Conservation (phyloP, 2,888 invertebrate genomes). For the Drosophila yooni region DNA sequence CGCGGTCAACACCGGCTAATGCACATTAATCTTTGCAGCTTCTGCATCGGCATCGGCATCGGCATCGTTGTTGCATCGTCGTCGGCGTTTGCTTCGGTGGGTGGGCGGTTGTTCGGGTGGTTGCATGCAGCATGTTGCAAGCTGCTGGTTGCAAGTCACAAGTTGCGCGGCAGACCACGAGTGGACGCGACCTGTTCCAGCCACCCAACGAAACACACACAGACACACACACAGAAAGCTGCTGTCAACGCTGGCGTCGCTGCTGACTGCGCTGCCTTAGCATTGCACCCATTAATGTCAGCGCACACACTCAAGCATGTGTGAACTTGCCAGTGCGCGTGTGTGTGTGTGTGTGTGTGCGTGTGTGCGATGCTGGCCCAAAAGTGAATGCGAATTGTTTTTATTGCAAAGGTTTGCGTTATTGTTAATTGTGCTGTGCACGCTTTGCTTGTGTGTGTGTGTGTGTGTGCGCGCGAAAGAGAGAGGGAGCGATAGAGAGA, state of each 20-base stretch:
- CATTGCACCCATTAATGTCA: constrained; percentile 75
- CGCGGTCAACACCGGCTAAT: constrained; percentile 64
- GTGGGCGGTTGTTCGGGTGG: constrained; percentile 47
- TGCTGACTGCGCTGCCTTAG: constrained; percentile 50
- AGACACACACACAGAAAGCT: constrained; percentile 20
- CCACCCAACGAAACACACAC: constrained; percentile 14
- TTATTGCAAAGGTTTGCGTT: constrained; percentile 65
- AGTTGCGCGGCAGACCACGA: constrained; percentile 40
- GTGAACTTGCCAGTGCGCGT: constrained; percentile 5
- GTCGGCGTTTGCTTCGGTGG: constrained; percentile 20
- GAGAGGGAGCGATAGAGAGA: constrained; percentile 3
- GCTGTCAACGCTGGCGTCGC: constrained; percentile 46
- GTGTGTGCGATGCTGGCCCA: constrained; percentile 46
- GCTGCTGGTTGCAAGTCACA: constrained; percentile 42
- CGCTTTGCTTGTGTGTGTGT: constrained; percentile 15
- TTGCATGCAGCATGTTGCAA: constrained; percentile 31
- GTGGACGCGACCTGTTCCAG: constrained; percentile 47
- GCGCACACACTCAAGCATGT: constrained; percentile 62
- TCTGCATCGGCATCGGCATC: constrained; percentile 5
- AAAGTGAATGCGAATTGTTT: constrained; percentile 71
- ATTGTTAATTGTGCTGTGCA: constrained; percentile 60
- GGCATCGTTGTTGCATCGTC: neutral
- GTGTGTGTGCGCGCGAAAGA: neutral
- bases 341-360: constrained; percentile 24
- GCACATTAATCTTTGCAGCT: constrained; percentile 53